A percentile compares a stretch with the other conserved stretches of the same genome.
phyloP scores from a whole-genome alignment of 2,113 vertebrate genomes.

The Eclectus roratus region DNA sequence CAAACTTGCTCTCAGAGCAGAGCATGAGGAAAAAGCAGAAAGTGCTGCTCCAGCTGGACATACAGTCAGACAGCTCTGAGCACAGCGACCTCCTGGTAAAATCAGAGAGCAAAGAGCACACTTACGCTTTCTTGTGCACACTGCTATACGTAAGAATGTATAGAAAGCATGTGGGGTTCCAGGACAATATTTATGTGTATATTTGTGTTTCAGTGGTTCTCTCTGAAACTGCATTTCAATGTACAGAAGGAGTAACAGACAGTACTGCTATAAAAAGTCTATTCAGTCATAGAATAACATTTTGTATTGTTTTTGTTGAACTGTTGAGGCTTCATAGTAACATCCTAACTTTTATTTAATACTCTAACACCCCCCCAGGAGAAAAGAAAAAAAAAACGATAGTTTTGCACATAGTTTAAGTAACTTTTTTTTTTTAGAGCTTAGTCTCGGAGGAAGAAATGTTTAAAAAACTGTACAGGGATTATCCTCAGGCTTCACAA shows the following conservation, averaged over 20 bases:
- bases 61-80: slow-evolving; percentile 89
- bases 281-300: background rate
- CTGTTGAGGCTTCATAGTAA: background rate
- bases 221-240: background rate
- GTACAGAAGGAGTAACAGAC: background rate
- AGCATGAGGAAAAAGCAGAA: slow-evolving; percentile 74
- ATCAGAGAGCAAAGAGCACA: background rate
- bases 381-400: background rate
- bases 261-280: background rate
- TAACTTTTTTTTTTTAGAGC: slow-evolving; percentile 65
- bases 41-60: slow-evolving; percentile 78
- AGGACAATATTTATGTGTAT: background rate
- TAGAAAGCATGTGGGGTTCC: background rate
- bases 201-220: background rate
- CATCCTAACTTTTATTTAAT: background rate
- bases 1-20: slow-evolving; percentile 27
- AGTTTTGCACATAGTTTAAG: background rate
- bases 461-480: slow-evolving; percentile 50
- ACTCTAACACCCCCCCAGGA: background rate
- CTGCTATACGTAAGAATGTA: background rate
- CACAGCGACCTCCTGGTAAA: slow-evolving; percentile 85
- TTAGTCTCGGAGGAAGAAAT: slow-evolving; percentile 74
- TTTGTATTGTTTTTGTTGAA: background rate
- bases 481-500: slow-evolving; percentile 50
- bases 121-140: background rate